Percentiles rank a stretch among this genome's conserved stretches.
phyloP scores from a whole-genome alignment of 2,113 vertebrate species.

The Cinclus mexicanus region DNA sequence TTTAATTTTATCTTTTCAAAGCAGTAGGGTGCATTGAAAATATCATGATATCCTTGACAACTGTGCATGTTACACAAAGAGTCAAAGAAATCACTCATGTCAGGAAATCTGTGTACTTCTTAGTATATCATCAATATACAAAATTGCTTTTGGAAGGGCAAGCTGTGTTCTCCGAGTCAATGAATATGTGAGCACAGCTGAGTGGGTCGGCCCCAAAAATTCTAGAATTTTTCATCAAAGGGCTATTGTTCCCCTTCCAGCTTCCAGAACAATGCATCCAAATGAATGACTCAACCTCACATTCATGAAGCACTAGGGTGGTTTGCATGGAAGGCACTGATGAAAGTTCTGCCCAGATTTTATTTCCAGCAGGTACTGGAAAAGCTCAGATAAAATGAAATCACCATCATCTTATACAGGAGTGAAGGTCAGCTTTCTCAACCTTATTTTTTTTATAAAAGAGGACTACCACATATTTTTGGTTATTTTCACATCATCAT shows the following conservation, averaged over 20 bases:
- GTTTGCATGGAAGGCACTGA: background rate
- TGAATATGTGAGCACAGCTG: background rate
- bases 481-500: background rate
- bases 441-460: background rate
- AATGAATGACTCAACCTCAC: background rate
- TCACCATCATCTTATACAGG: too few relatives aligned
- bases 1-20: background rate
- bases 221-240: background rate
- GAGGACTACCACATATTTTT: background rate
- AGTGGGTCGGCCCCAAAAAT: background rate
- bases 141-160: background rate
- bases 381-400: background rate
- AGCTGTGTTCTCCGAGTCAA: background rate
- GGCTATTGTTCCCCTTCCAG: background rate
- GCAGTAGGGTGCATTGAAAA: background rate
- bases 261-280: background rate
- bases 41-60: background rate
- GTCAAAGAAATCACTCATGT: background rate
- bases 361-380: background rate
- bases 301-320: background rate
- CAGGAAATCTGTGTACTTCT: background rate
- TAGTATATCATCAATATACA: background rate
- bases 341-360: background rate
- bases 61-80: background rate
- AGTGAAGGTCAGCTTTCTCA: background rate